Evolutionary conservation across 1,140 invertebrate genomes (phyloP), one percentile per base, ranked within the genome.

Genomic region (Matsumurasca onukii): DNA sequence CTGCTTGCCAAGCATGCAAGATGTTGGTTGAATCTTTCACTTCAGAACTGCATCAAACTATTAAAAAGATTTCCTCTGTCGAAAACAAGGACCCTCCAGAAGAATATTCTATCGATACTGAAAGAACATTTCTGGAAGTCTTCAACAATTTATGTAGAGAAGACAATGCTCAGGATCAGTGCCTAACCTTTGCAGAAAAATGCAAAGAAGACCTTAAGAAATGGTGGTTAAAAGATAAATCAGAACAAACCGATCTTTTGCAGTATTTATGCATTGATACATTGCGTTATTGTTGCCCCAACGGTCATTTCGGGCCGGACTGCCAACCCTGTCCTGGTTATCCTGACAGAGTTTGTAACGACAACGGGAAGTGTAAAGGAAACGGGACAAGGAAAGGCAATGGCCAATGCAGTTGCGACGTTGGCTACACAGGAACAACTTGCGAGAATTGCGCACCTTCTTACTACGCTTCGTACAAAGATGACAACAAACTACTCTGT

Each of bases 321-420:
- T 99, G 98, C 81, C 79, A 78, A n/a, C 87, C 88, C 0, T 99
- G 98, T 81, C 80, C 82, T 0, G 95, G 94, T 27, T 89, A 86
- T 71, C 88, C 86, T n/a, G 82, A 87, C 57, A 88, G 86, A 70
- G 80, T 91, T 48, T 97, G 93, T 80, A 89, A 77, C 80, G 91
- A 89, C 5, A 95, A 95, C 84, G 98, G 97, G 49, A 92, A 91
- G 78, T 99, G 97, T 80, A 91, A 95, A 83, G 97, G 97, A 30
- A 86, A 89, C 72, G 97, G 98, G 0, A 98, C 94, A 0, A 83
- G 96, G 51, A 94, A 94, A 81, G 98, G 98, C 3, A 95, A 91
- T 77, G 98, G 97, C 0, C 87, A 89, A 66, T 99, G 98, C 77
- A 79, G 85, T n/a, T 99, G 98, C 80, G 87, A 97, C 76, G 74